Conservation (phyloP, 2,797 vertebrate genomes). For the Tiaroga cobitis region DNA sequence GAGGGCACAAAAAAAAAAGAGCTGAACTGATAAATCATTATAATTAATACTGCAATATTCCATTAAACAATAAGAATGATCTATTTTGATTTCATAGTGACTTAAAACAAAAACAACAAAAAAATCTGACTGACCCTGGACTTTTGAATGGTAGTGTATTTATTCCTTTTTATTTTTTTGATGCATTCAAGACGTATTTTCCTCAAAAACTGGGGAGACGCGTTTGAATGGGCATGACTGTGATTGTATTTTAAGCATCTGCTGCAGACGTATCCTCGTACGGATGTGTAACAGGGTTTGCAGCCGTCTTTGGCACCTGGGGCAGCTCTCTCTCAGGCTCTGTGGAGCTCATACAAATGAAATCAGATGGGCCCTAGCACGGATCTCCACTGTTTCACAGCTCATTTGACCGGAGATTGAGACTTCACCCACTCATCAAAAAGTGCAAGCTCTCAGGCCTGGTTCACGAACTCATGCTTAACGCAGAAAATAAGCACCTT, state of each 20-base stretch:
- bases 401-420: conserved; percentile 48
- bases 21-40: neutral
- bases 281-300: conserved; percentile 33
- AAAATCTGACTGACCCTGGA: too few species aligned
- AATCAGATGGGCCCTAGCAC: conserved; percentile 62
- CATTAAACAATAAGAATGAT: neutral
- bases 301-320: conserved; percentile 39
- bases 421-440: conserved; percentile 25
- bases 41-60: neutral
- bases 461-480: neutral
- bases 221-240: neutral
- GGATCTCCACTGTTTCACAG: conserved; percentile 26
- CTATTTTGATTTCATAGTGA: neutral
- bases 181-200: neutral
- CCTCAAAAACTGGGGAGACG: neutral
- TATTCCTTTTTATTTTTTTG: neutral
- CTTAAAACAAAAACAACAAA: neutral
- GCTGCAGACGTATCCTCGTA: neutral
- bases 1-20: neutral
- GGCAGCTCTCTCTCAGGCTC: conserved; percentile 39
- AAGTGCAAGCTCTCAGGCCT: conserved; percentile 33
- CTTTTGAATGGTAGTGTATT: neutral
- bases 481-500: neutral
- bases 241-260: neutral
- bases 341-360: conserved; percentile 54